Conservation (phyloP, 2,797 vertebrate genomes). For the Eurystomus glaucurus region DNA sequence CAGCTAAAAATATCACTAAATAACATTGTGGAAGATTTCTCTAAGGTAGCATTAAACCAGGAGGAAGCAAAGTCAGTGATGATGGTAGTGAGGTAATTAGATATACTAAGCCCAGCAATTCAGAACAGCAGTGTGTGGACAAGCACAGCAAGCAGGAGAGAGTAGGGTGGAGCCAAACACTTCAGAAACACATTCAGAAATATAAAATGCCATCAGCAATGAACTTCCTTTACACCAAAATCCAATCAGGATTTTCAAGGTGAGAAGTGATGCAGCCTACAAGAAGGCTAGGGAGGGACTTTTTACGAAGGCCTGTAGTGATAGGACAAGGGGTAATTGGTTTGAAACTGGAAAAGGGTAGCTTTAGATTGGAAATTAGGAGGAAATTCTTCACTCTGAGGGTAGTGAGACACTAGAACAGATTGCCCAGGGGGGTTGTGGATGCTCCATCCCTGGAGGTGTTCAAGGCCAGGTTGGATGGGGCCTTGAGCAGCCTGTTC, state of each 20-base stretch:
- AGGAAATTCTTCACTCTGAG: too few species aligned
- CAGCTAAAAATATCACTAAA: neutral
- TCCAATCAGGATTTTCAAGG: neutral
- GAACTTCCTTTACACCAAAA: neutral
- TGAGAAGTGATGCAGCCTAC: neutral
- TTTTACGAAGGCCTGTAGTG: too few species aligned
- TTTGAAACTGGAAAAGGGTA: too few species aligned
- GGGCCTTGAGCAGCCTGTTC: too few species aligned
- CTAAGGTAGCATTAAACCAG: neutral
- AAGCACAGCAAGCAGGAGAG: neutral
- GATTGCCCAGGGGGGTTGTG: too few species aligned
- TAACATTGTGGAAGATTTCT: neutral
- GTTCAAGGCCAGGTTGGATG: too few species aligned
- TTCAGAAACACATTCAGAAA: neutral
- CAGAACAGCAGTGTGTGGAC: neutral
- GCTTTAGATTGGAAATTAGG: too few species aligned
- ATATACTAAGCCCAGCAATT: neutral
- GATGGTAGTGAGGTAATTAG: neutral
- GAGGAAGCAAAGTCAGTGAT: neutral
- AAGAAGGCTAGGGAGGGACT: too few species aligned
- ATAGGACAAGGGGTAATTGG: too few species aligned
- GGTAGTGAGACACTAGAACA: too few species aligned
- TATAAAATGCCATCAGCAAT: neutral
- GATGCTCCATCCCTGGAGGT: too few species aligned
- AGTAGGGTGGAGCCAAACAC: neutral